Base-by-base conservation (phyloP, 2,888 invertebrate genomes). In the Gandaritis pyraliata region DNA sequence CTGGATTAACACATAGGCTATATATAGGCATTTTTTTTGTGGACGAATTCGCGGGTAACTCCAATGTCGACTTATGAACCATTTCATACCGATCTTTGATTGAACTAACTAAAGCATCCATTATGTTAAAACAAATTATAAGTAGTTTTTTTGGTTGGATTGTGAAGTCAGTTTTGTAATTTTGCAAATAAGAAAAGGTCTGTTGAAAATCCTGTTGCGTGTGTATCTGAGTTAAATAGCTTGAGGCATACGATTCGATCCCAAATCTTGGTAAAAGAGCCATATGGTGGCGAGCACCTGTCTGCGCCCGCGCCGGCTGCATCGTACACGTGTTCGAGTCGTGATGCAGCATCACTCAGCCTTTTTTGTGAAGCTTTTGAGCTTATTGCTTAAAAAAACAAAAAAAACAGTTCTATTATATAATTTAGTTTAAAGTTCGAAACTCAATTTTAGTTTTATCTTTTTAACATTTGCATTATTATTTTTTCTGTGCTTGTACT, bases 311-410 rank as follows among this genome's bases (percentile, higher is more conserved):
- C 67, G 73, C 73, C 75, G 73, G 56, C 73, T 73, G 76, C 69
- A 16, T 68, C 61, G 72, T 71, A 79, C 85, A 85, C 85, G 85
- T 84, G 85, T 76, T 75, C 72, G 61, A 64, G 70, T 74, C 73
- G 66, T 67, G 72, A 73, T 74, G 58, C 75, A 74, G 73, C 79
- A 81, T 80, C 77, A 74, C 77, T 81, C 74, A 77, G 75, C 68
- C 65, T 70, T 66, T 75, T 76, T 70, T 65, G 68, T 64, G 55
- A 56, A 64, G 65, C 63, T 63, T 64, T 71, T 15, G n/a, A n/a
- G n/a, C n/a, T n/a, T n/a, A n/a, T n/a, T n/a, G n/a, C n/a, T n/a
- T n/a, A n/a, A n/a, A n/a, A n/a, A n/a, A n/a, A n/a, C n/a, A n/a
- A n/a, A n/a, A n/a, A n/a, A n/a, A n/a, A n/a, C n/a, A n/a, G n/a